Evolutionary conservation across 2,797 vertebrate species (phyloP).

Genomic region (Halcyon leucocephala): DNA sequence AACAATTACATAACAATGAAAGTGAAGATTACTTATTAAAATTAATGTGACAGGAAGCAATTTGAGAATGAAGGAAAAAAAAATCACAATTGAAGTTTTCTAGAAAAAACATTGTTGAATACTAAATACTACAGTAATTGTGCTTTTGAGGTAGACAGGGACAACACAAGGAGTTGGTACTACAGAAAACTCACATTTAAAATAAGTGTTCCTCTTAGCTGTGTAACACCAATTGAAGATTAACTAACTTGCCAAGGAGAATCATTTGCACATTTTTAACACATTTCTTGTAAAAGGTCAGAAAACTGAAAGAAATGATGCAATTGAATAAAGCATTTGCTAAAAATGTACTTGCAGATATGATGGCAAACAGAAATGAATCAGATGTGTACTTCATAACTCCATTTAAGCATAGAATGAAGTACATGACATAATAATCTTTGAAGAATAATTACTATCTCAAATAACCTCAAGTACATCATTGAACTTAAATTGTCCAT

Average conservation of each 20-base stretch:
- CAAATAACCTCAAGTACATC: slow-evolving; percentile 3
- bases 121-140: neutral
- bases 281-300: neutral
- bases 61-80: slow-evolving; percentile 42
- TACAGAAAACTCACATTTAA: neutral
- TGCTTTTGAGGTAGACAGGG: neutral
- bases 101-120: neutral
- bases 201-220: neutral
- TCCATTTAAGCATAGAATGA: neutral
- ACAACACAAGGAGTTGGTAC: neutral
- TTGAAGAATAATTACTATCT: slow-evolving; percentile 42
- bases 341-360: neutral
- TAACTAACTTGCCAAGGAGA: neutral
- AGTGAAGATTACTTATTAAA: slow-evolving; percentile 68
- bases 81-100: slow-evolving; percentile 8
- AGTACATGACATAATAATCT: neutral
- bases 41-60: slow-evolving; percentile 59
- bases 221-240: neutral
- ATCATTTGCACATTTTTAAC: neutral
- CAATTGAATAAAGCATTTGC: neutral
- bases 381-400: neutral
- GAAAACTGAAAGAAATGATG: neutral
- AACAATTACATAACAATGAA: slow-evolving; percentile 72
- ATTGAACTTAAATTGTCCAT: neutral
- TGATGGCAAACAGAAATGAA: neutral